A percentile compares a stretch with the other conserved stretches of the same genome.
Conservation (phyloP, 2,888 invertebrate species). For the Sarcophaga rosellei region DNA sequence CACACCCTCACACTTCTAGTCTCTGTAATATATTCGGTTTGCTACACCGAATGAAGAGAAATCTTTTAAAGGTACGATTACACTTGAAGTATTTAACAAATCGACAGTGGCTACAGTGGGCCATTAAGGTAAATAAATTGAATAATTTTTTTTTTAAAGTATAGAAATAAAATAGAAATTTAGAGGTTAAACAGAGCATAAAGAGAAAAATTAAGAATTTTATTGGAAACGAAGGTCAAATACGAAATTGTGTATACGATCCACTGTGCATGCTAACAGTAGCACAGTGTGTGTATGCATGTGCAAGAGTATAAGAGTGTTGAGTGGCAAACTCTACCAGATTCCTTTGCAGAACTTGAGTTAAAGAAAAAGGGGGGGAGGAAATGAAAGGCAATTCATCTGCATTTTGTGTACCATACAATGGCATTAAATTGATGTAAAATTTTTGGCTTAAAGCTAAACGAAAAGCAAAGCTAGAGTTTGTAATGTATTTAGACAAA, state of each 20-base stretch:
- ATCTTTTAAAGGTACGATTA: conserved; percentile 42
- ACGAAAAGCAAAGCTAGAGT: no score
- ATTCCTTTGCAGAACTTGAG: background rate
- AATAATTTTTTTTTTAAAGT: background rate
- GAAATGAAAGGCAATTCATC: conserved; percentile 29
- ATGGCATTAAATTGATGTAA: conserved; percentile 39
- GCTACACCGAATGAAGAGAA: conserved; percentile 3
- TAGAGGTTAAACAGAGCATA: no score
- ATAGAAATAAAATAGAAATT: no score
- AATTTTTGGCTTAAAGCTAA: conserved; percentile 43
- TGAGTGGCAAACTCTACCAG: conserved; percentile 16
- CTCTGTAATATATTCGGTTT: background rate
- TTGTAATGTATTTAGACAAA: no score
- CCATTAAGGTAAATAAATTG: background rate
- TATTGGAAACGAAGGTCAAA: background rate
- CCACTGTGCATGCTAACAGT: conserved; percentile 29
- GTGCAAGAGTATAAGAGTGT: no score
- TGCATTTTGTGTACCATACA: conserved; percentile 40
- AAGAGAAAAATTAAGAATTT: background rate
- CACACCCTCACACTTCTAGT: background rate
- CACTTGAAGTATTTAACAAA: conserved; percentile 33
- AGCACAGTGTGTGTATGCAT: no score
- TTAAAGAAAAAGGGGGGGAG: background rate
- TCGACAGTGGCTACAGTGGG: conserved; percentile 18
- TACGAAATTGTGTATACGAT: background rate